Percentiles rank a stretch among this genome's conserved stretches.
phyloP scores from a whole-genome alignment of 2,888 invertebrate species.

The Vesta saturnalis region DNA sequence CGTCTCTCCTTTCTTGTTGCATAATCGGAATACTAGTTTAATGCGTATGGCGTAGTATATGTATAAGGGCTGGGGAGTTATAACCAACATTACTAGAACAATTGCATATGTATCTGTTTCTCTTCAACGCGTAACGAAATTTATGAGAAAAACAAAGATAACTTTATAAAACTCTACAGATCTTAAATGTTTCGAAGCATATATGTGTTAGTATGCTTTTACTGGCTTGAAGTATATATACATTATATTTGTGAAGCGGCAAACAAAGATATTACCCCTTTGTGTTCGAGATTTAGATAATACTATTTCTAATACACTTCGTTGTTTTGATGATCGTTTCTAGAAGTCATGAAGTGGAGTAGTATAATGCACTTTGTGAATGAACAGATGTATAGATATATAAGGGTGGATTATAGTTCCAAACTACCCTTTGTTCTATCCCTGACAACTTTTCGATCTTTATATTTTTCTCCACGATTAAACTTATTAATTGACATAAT shows the following conservation, averaged over 20 bases:
- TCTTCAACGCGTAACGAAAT: slow-evolving; percentile 25
- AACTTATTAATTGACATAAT: no score
- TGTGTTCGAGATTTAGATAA: slow-evolving; percentile 36
- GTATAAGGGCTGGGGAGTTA: slow-evolving; percentile 24
- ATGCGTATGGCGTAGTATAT: slow-evolving; percentile 46
- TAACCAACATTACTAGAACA: slow-evolving; percentile 33
- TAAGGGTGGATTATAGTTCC: background rate
- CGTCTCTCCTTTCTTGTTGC: slow-evolving; percentile 47
- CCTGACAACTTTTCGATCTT: background rate
- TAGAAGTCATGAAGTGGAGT: slow-evolving; percentile 36
- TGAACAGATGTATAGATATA: slow-evolving; percentile 39
- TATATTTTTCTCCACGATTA: no score
- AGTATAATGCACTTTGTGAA: slow-evolving; percentile 50
- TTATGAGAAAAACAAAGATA: slow-evolving; percentile 33
- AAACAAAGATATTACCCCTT: slow-evolving; percentile 28
- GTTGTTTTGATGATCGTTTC: slow-evolving; percentile 9
- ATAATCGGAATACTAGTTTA: slow-evolving; percentile 39
- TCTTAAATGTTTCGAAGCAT: slow-evolving; percentile 43
- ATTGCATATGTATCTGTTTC: slow-evolving; percentile 44
- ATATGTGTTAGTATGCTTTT: slow-evolving; percentile 56
- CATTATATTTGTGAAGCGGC: slow-evolving; percentile 45
- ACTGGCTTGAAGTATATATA: slow-evolving; percentile 49
- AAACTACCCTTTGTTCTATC: slow-evolving; percentile 3
- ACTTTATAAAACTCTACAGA: slow-evolving; percentile 26
- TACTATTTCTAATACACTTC: slow-evolving; percentile 29